Percentiles rank a stretch among this genome's conserved stretches.
Evolutionary conservation across 2,797 vertebrate species (phyloP).

Genomic region (Eulemur albifrons): DNA sequence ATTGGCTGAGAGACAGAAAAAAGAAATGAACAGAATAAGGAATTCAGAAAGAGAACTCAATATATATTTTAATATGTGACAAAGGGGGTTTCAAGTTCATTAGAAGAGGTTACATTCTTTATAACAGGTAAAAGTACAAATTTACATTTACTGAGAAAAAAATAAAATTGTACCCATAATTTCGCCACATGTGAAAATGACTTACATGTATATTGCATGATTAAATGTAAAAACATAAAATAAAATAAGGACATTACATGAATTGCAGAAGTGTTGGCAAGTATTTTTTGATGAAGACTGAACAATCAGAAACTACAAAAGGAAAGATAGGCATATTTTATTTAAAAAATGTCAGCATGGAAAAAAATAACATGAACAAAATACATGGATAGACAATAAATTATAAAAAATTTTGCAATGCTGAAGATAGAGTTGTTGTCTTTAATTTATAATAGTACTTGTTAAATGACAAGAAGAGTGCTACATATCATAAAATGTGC

Average conservation of each 20-base stretch:
- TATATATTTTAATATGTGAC: not conserved
- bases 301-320: not conserved
- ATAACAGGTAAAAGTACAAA: not conserved
- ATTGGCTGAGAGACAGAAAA: not conserved
- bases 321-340: not conserved
- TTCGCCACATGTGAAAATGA: not conserved
- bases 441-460: conserved; percentile 53
- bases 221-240: not conserved
- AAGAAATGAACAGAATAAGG: not conserved
- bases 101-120: not conserved
- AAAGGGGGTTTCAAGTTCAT: not conserved
- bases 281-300: not conserved
- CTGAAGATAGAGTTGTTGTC: conserved; percentile 2
- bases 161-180: not conserved
- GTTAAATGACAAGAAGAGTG: conserved; percentile 41
- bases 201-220: not conserved
- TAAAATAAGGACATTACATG: not conserved
- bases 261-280: not conserved
- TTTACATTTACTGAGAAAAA: not conserved
- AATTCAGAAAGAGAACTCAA: not conserved
- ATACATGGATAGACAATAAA: not conserved
- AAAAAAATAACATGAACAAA: not conserved
- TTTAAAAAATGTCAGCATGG: not conserved
- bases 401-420: conserved; percentile 20
- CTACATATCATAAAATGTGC: conserved; percentile 54